These are phyloP conservation scores for Melinopterus prodromus DNA, from an alignment of 2,888 invertebrate genomes.

Conservation along the genomic window DNA sequence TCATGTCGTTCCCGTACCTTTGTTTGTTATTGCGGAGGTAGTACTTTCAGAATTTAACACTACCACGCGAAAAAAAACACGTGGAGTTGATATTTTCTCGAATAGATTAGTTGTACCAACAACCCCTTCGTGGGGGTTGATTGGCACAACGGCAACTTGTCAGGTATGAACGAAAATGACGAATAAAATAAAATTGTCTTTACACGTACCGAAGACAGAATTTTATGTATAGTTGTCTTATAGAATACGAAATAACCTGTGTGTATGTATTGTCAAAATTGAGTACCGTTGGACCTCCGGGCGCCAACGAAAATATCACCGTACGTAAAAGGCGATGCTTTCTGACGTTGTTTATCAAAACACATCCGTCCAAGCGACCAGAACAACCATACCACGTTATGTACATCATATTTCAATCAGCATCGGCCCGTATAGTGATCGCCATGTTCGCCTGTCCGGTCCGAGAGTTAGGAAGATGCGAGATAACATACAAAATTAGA, in stretches of 20 bases:
- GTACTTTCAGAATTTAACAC: too few relatives aligned
- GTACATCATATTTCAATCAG: conserved; percentile 19
- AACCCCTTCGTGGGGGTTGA: too few relatives aligned
- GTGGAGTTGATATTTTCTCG: too few relatives aligned
- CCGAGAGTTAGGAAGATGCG: background rate
- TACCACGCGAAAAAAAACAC: too few relatives aligned
- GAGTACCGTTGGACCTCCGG: conserved; percentile 11
- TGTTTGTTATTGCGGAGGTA: background rate
- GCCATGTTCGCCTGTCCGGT: background rate
- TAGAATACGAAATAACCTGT: too few relatives aligned
- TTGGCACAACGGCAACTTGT: too few relatives aligned
- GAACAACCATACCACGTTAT: conserved; percentile 11
- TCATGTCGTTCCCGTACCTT: conserved; percentile 5
- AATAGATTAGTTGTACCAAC: too few relatives aligned
- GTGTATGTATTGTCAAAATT: background rate
- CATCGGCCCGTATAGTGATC: background rate
- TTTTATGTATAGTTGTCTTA: too few relatives aligned
- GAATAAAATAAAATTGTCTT: too few relatives aligned
- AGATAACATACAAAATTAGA: conserved; percentile 24
- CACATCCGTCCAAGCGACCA: conserved; percentile 15
- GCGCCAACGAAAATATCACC: background rate
- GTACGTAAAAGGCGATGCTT: conserved; percentile 19
- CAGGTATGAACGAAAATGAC: too few relatives aligned
- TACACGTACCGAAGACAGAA: too few relatives aligned
- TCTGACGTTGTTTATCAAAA: conserved; percentile 25